Evolutionary conservation across 2,113 vertebrate species (phyloP), one percentile per base, ranked within the genome.

Genomic region (Tursiops truncatus): DNA sequence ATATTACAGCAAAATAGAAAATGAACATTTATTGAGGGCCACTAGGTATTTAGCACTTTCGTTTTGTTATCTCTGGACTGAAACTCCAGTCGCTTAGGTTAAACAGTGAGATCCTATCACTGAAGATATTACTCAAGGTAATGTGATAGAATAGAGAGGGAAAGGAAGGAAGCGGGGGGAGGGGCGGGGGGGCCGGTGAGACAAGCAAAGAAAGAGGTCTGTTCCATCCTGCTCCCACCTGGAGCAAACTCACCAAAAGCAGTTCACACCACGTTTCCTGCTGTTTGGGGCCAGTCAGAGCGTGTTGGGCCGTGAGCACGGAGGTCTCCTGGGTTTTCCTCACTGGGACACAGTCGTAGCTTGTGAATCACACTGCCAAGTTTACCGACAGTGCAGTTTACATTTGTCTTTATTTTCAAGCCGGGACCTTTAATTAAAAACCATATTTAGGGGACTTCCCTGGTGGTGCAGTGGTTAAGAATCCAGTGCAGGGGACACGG

Each of bases 161-260:
- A 62, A 31, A 73, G 33, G 56, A 56, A 13, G 23, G 23, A 41
- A 23, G 23, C 3, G 82, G 12, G 20, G 31, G 5, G 18, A 21
- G 28, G 31, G 28, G 33, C 13, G 1, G 8, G 18, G 18, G 7
- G 6, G 13, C 3, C 0, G 1, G 18, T 5, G 4, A 47, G 23
- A 47, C 28, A 36, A 53, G 1, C 8, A 41, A n/a, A 56, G 26
- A 47, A 58, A n/a, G 23, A 60, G 70, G 50, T 20, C 26, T 50
- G 15, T 25, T 68, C 50, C 53, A 1, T 26, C n/a, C 77, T 56
- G n/a, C n/a, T 53, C 25, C 53, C 28, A 11, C 15, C 9, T 31
- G 31, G 44, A 44, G 41, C 5, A 36, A 56, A 58, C 11, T n/a
- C 44, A 76, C 36, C 21, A 14, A 50, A 33, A 56, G n/a, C 8